Percentiles rank a stretch among this genome's conserved stretches.
phyloP scores from a whole-genome alignment of 1,140 invertebrate species.

The Heterodera schachtii region DNA sequence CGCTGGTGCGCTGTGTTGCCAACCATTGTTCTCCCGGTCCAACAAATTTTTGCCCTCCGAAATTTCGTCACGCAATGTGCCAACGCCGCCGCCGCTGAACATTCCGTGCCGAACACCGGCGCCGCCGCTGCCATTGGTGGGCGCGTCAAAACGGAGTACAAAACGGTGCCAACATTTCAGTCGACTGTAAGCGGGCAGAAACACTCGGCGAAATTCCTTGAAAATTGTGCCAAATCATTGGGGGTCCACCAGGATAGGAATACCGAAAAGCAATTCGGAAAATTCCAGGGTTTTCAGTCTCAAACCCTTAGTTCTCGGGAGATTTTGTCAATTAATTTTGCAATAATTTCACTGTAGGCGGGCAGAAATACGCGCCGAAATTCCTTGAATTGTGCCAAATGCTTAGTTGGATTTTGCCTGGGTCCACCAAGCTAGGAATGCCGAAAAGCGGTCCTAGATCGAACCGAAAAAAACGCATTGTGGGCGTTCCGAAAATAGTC shows the following conservation, averaged over 20 bases:
- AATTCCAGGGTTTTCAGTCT: too few relatives aligned
- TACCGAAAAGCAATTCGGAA: too few relatives aligned
- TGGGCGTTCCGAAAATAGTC: too few relatives aligned
- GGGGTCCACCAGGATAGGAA: neutral
- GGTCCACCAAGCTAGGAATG: neutral
- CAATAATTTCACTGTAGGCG: too few relatives aligned
- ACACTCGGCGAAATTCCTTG: conserved; percentile 64
- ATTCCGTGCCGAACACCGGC: neutral
- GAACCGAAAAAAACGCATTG: too few relatives aligned
- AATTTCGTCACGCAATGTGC: neutral
- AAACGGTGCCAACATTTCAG: conserved; percentile 19
- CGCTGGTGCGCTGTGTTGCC: neutral
- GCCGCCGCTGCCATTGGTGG: neutral
- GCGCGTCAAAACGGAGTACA: neutral
- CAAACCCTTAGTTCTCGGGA: too few relatives aligned
- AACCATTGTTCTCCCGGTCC: neutral
- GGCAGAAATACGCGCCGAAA: conserved; percentile 63
- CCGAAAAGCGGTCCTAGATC: too few relatives aligned
- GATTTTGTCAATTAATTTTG: too few relatives aligned
- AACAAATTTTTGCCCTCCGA: conserved; percentile 7
- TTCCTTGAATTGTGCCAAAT: conserved; percentile 46
- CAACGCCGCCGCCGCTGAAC: neutral
- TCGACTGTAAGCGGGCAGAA: conserved; percentile 46
- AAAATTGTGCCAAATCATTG: conserved; percentile 17
- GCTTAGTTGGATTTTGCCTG: neutral